Evolutionary conservation across 2,888 invertebrate species (phyloP).

Genomic region (Leucoptera coffeella): DNA sequence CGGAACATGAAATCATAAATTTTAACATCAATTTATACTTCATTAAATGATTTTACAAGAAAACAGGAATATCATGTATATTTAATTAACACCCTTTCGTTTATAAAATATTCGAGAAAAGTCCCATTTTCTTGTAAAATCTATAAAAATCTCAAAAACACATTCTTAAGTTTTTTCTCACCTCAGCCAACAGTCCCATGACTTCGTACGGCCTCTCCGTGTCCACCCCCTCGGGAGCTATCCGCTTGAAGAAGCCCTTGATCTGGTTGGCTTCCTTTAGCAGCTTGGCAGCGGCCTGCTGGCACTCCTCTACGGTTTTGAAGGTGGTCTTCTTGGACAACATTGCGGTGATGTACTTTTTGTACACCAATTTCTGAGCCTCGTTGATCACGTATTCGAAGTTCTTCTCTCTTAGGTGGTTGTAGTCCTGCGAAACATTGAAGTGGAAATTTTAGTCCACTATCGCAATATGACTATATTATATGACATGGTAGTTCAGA

Average conservation of each 20-base stretch:
- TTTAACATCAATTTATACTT: too few species aligned
- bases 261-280: conserved; percentile 80
- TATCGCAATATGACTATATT: too few species aligned
- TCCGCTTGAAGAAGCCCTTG: conserved; percentile 69
- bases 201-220: conserved; percentile 78
- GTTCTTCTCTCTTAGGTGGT: conserved; percentile 79
- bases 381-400: conserved; percentile 83
- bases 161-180: conserved; percentile 9
- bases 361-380: conserved; percentile 79
- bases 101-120: too few species aligned
- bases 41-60: too few species aligned
- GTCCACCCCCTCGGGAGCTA: conserved; percentile 62
- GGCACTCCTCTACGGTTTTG: conserved; percentile 79
- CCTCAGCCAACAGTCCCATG: conserved; percentile 77
- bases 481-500: too few species aligned
- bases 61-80: too few species aligned
- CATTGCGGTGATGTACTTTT: conserved; percentile 86
- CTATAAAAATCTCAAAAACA: too few species aligned
- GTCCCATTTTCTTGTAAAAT: too few species aligned
- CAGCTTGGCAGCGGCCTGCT: conserved; percentile 78
- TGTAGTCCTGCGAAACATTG: conserved; percentile 87
- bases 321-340: conserved; percentile 80
- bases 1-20: too few species aligned
- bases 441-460: too few species aligned
- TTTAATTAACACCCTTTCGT: too few species aligned